Evolutionary conservation across 1,140 invertebrate species (phyloP), one percentile per base, ranked within the genome.

Genomic region (Drosophila auraria): DNA sequence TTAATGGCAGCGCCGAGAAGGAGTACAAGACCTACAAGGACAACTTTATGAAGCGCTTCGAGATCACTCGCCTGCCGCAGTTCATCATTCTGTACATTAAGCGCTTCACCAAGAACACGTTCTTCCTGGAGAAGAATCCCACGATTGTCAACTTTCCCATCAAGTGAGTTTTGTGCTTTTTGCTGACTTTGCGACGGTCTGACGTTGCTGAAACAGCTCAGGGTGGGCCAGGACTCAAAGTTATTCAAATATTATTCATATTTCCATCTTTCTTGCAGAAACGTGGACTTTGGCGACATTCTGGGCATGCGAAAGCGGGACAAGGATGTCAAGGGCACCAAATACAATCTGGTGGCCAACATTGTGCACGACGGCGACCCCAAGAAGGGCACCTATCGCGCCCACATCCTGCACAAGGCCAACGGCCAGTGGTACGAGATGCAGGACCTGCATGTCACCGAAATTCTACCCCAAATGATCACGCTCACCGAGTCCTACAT

Each of bases 21-120:
- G 99, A 99, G 93, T 99, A 99, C 93, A 99, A 99, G 94, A 99
- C 99, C 0, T 99, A 99, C 92, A 99, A 99, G 93, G 99, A 99
- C 92, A 99, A 99, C 91, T 98, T 98, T 90, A 94, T 99, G 94
- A 99, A 99, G 92, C 95, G 97, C 83, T 99, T 99, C 94, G 98
- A 99, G 94, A 97, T 99, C 30, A 98, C 97, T 0, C 94, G 96
- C 84, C 94, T 99, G 51, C 99, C 99, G 12, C 98, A 98, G n/a
- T 99, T 98, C 94, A 95, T 99, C 15, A 99, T 99, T 86, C 93
- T 99, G 56, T 99, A 99, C 80, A 98, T 99, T 51, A 99, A 99
- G 94, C 95, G 99, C 79, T 99, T 99, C 93, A 99, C 98, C 4
- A 99, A 99, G 93, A 99, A 99, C 93, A 99, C 98, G 33, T 99